These are phyloP conservation scores for Sitodiplosis mosellana DNA, from an alignment of 1,140 invertebrate genomes.

Conservation along the genomic window DNA sequence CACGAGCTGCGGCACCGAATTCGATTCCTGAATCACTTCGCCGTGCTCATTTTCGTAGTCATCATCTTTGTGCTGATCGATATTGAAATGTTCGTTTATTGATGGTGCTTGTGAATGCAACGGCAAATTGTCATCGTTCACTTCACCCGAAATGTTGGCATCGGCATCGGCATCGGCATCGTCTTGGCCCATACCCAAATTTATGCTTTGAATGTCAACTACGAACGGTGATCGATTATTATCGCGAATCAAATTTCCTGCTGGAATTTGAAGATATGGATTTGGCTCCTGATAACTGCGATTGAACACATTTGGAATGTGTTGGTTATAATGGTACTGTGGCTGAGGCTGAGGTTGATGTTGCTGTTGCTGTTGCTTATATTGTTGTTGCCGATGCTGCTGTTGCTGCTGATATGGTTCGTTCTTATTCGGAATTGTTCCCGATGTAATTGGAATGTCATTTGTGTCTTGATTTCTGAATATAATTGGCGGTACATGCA, in stretches of 20 bases:
- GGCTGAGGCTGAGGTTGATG: not conserved
- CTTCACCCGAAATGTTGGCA: too few species aligned
- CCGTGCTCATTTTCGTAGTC: conserved; percentile 4
- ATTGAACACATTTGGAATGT: too few species aligned
- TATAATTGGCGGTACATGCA: conserved; percentile 16
- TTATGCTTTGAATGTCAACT: too few species aligned
- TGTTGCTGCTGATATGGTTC: not conserved
- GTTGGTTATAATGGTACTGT: too few species aligned
- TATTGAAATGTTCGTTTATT: not conserved
- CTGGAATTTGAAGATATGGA: too few species aligned
- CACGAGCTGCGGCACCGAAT: not conserved
- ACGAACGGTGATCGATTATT: too few species aligned
- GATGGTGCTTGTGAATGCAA: not conserved
- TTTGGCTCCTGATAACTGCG: too few species aligned
- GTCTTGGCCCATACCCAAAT: too few species aligned
- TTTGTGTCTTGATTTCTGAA: conserved; percentile 11
- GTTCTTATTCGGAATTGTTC: not conserved
- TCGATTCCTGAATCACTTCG: conserved; percentile 4
- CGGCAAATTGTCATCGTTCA: too few species aligned
- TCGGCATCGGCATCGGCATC: too few species aligned
- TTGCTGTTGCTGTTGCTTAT: not conserved
- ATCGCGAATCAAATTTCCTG: too few species aligned
- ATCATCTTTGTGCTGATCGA: conserved; percentile 3
- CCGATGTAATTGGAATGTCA: not conserved
- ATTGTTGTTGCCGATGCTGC: not conserved